These are phyloP conservation scores for Timandra comae DNA, from an alignment of 2,888 invertebrate species.

Conservation along the genomic window DNA sequence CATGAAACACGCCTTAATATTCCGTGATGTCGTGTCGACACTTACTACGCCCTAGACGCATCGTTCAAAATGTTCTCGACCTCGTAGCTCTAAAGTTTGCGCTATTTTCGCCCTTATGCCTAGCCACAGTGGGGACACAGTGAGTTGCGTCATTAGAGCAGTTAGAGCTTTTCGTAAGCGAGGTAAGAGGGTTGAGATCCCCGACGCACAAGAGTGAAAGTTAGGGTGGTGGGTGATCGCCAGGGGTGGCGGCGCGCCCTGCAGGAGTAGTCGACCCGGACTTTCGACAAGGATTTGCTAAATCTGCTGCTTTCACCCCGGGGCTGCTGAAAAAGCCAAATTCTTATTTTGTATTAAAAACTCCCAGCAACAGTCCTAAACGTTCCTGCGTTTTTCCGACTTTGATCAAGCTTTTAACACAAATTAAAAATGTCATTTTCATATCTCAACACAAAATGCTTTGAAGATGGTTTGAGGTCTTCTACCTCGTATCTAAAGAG, in stretches of 20 bases:
- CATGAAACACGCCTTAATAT: constrained; percentile 40
- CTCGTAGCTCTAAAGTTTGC: constrained; percentile 44
- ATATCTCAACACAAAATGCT: too few relatives aligned
- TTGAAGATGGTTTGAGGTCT: too few relatives aligned
- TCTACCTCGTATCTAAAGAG: too few relatives aligned
- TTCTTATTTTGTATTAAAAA: constrained; percentile 2
- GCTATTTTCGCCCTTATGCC: constrained; percentile 45
- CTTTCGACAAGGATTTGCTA: constrained; percentile 69
- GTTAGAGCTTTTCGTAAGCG: constrained; percentile 46
- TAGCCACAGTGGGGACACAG: constrained; percentile 29
- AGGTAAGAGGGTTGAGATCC: constrained; percentile 56
- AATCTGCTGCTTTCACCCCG: constrained; percentile 64
- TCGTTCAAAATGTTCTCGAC: constrained; percentile 65
- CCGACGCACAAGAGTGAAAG: constrained; percentile 69
- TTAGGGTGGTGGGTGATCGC: constrained; percentile 59
- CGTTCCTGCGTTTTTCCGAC: too few relatives aligned
- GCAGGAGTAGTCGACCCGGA: constrained; percentile 71
- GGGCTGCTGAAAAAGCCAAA: constrained; percentile 40
- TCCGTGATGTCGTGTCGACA: constrained; percentile 37
- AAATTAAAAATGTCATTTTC: too few relatives aligned
- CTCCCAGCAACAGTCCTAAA: too few relatives aligned
- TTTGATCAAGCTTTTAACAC: too few relatives aligned
- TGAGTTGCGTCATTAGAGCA: constrained; percentile 29
- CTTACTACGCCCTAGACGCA: constrained; percentile 59
- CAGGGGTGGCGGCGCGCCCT: constrained; percentile 52